A percentile compares a stretch with the other conserved stretches of the same genome.
These are phyloP conservation scores for Kradibia gibbosae DNA, from an alignment of 1,140 invertebrate species.

Conservation along the genomic window DNA sequence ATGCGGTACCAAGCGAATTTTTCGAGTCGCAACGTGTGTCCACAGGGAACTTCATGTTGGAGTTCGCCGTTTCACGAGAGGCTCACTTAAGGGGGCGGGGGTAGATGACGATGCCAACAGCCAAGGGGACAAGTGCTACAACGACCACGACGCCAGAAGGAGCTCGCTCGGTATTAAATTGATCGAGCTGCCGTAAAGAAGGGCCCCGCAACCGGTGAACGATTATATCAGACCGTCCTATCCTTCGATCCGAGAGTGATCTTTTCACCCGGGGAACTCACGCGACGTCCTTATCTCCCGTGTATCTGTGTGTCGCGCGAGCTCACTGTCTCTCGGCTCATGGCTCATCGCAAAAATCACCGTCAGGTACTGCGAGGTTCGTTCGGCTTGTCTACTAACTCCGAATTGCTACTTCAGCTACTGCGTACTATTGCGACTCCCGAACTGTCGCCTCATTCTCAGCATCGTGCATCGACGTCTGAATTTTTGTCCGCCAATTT, in stretches of 20 bases:
- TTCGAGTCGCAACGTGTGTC: slow-evolving; percentile 64
- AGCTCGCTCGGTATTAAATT: slow-evolving; percentile 63
- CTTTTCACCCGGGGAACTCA: slow-evolving; percentile 19
- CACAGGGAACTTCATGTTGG: background rate
- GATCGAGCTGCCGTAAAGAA: slow-evolving; percentile 67
- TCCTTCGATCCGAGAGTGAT: too few relatives aligned
- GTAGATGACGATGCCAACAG: background rate
- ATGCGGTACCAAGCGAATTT: slow-evolving; percentile 36
- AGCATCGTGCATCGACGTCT: too few relatives aligned
- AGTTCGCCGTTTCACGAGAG: too few relatives aligned
- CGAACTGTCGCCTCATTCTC: too few relatives aligned
- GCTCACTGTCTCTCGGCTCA: background rate
- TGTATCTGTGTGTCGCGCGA: slow-evolving; percentile 43
- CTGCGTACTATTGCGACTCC: too few relatives aligned
- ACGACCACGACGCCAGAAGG: slow-evolving; percentile 58
- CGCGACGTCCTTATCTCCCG: slow-evolving; percentile 49
- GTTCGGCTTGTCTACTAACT: background rate
- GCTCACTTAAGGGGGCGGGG: too few relatives aligned
- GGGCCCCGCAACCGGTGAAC: slow-evolving; percentile 2
- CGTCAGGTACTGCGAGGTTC: background rate
- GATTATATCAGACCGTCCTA: too few relatives aligned
- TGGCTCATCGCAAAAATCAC: slow-evolving; percentile 1
- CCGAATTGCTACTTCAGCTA: too few relatives aligned
- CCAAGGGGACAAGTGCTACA: background rate
- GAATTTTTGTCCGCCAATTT: too few relatives aligned